Evolutionary conservation across 2,888 invertebrate genomes (phyloP).

Genomic region (Ochropleura plecta): DNA sequence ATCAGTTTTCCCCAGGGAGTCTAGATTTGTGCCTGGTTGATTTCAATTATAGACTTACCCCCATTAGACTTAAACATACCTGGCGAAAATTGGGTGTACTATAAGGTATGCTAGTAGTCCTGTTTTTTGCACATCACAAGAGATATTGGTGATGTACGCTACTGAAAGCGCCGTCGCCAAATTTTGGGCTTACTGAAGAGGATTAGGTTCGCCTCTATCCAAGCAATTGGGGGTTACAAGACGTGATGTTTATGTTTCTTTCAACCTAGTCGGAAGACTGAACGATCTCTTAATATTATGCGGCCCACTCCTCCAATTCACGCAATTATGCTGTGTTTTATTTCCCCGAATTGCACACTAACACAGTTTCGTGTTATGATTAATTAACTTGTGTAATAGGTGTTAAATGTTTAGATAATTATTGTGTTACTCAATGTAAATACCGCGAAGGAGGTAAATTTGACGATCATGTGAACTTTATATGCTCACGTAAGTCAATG

Average conservation of each 20-base stretch:
- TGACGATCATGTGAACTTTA: not conserved
- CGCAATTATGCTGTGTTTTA: conserved; percentile 68
- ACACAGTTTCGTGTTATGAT: conserved; percentile 63
- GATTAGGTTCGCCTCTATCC: not conserved
- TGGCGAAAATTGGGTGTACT: not conserved
- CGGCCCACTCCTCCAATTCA: conserved; percentile 78
- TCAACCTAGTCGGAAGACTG: conserved; percentile 40
- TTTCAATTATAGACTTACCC: not conserved
- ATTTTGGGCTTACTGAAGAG: too few species aligned
- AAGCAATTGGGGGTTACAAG: not conserved
- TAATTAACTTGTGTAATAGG: conserved; percentile 48
- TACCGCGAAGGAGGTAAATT: conserved; percentile 17
- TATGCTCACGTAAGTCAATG: too few species aligned
- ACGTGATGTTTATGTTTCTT: conserved; percentile 2
- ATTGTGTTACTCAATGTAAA: conserved; percentile 52
- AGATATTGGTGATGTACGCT: too few species aligned
- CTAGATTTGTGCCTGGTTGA: not conserved
- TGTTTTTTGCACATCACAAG: too few species aligned
- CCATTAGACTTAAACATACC: not conserved
- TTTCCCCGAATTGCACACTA: conserved; percentile 73
- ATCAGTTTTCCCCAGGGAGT: not conserved
- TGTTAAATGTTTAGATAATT: conserved; percentile 54
- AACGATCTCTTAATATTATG: conserved; percentile 55
- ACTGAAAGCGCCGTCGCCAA: too few species aligned
- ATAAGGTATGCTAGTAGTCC: not conserved